These are phyloP conservation scores for Oopsacas minuta DNA, from an alignment of 37 sponge, comb jelly and placozoan species.

Conservation along the genomic window DNA sequence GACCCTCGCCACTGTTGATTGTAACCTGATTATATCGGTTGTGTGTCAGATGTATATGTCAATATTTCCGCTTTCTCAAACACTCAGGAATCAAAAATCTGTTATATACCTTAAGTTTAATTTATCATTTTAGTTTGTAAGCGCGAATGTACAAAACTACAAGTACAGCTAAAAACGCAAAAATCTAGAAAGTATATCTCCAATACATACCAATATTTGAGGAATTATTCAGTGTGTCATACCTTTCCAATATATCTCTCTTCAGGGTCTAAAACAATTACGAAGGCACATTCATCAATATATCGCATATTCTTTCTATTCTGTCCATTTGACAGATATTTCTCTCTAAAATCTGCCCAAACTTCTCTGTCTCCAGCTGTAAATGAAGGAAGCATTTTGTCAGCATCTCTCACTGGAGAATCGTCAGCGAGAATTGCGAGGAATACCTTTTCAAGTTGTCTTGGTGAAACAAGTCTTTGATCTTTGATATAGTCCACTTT, in stretches of 20 bases:
- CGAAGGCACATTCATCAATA: constrained; percentile 37
- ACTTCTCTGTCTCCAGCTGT: constrained; percentile 18
- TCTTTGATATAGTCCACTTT: neutral
- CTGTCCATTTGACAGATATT: constrained; percentile 46
- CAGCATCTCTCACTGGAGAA: neutral
- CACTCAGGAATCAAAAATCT: too few relatives aligned
- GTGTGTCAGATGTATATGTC: too few relatives aligned
- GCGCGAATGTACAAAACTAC: too few relatives aligned
- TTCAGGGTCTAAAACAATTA: neutral
- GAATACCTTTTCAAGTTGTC: neutral
- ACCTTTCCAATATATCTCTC: neutral
- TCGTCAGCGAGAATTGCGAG: neutral
- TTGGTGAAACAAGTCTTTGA: neutral
- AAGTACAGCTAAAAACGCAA: too few relatives aligned
- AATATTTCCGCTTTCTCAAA: too few relatives aligned
- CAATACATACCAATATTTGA: too few relatives aligned
- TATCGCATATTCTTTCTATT: constrained; percentile 47
- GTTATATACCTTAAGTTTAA: too few relatives aligned
- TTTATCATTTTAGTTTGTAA: too few relatives aligned
- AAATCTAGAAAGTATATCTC: too few relatives aligned
- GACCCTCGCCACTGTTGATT: too few relatives aligned
- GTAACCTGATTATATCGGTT: too few relatives aligned
- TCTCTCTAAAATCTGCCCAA: constrained; percentile 57
- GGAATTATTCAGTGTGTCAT: too few relatives aligned
- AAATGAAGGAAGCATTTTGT: neutral